phyloP scores from a whole-genome alignment of 2,797 vertebrate species.

The Telmatherina bonti region DNA sequence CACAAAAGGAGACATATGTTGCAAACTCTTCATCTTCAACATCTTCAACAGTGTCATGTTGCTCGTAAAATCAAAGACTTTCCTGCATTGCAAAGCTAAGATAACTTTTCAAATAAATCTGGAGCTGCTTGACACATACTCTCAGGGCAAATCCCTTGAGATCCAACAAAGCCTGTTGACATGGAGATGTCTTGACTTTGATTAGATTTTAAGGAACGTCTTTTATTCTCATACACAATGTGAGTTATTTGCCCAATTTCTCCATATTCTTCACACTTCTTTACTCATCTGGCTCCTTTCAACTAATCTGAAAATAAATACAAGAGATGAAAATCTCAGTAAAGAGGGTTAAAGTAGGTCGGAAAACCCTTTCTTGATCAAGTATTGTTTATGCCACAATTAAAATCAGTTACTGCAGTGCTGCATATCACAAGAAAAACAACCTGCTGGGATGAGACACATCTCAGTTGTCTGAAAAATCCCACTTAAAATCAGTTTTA shows the following conservation, averaged over 20 bases:
- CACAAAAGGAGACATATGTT: too few species aligned
- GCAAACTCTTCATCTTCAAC: too few species aligned
- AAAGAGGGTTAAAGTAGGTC: slow-evolving; percentile 51
- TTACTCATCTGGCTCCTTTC: not conserved
- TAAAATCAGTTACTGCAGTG: slow-evolving; percentile 35
- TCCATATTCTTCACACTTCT: slow-evolving; percentile 13
- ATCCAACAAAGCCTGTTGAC: not conserved
- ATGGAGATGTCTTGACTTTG: slow-evolving; percentile 15
- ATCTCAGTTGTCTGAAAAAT: not conserved
- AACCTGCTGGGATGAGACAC: slow-evolving; percentile 5
- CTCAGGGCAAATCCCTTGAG: slow-evolving; percentile 4
- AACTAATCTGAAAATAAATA: slow-evolving; percentile 13
- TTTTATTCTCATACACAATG: slow-evolving; percentile 8
- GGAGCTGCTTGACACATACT: slow-evolving; percentile 8
- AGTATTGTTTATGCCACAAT: slow-evolving; percentile 30
- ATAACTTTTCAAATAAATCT: slow-evolving; percentile 18
- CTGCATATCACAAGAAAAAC: slow-evolving; percentile 1
- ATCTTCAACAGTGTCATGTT: too few species aligned
- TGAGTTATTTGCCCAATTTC: slow-evolving; percentile 21
- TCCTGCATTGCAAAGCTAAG: not conserved
- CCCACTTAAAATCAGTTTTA: not conserved
- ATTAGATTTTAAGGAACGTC: slow-evolving; percentile 22
- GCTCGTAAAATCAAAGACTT: too few species aligned
- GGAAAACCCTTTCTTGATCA: slow-evolving; percentile 22
- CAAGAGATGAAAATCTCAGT: slow-evolving; percentile 16